Percentiles rank a stretch among this genome's conserved stretches.
phyloP scores from a whole-genome alignment of 1,140 invertebrate genomes.

The Drosophila insularis region DNA sequence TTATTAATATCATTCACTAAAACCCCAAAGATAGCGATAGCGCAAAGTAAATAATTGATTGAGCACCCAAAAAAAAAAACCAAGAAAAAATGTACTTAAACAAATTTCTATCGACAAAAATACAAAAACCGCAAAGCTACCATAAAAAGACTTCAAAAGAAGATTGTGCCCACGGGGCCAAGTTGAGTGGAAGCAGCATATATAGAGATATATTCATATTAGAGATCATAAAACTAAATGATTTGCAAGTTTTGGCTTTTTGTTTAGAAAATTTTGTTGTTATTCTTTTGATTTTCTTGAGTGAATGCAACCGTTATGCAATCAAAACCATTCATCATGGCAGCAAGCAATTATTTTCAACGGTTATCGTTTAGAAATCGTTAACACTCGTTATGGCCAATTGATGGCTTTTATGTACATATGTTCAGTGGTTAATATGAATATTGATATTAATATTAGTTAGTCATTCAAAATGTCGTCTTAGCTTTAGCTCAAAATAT shows the following conservation, averaged over 20 bases:
- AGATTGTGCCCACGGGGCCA: conserved; percentile 8
- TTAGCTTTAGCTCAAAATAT: too few species aligned
- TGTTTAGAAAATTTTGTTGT: background rate
- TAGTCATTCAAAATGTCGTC: background rate
- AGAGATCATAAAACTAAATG: conserved; percentile 11
- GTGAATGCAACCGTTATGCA: conserved; percentile 4
- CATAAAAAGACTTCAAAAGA: conserved; percentile 23
- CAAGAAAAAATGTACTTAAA: background rate
- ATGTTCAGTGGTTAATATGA: background rate
- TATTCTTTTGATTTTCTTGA: background rate
- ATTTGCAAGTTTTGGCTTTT: background rate
- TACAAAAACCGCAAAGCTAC: conserved; percentile 17
- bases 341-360: background rate
- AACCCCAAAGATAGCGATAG: conserved; percentile 1
- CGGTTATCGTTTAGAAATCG: background rate
- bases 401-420: background rate
- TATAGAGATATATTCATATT: background rate
- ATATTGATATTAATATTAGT: background rate
- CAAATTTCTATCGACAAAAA: background rate
- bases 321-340: background rate
- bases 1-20: conserved; percentile 23
- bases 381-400: background rate
- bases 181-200: background rate
- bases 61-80: conserved; percentile 15
- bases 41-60: conserved; percentile 14